Percentiles rank a stretch among this genome's conserved stretches.
Evolutionary conservation across 2,797 vertebrate species (phyloP).

Genomic region (Strix occidentalis): DNA sequence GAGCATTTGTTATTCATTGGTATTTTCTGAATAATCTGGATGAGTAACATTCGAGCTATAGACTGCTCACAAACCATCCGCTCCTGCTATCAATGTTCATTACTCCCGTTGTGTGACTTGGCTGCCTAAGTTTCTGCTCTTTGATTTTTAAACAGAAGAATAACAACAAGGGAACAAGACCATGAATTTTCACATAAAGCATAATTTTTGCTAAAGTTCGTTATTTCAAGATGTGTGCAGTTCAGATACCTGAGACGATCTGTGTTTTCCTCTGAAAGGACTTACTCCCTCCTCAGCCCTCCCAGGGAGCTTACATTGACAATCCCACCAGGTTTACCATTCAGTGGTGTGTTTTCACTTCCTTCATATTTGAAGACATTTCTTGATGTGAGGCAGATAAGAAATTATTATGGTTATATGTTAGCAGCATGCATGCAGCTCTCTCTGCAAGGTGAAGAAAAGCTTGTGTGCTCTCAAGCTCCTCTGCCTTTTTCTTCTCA

Average conservation of each 20-base stretch:
- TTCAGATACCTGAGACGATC: neutral
- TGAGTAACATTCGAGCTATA: slow-evolving; percentile 3
- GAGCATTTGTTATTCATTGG: slow-evolving; percentile 31
- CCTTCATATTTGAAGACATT: neutral
- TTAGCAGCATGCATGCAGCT: neutral
- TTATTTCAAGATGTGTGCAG: neutral
- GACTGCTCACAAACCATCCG: neutral
- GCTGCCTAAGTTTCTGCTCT: neutral
- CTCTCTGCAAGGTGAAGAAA: slow-evolving; percentile 3
- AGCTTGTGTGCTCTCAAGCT: neutral
- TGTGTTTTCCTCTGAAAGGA: neutral
- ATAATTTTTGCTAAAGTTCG: neutral
- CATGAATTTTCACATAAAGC: neutral
- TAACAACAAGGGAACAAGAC: neutral
- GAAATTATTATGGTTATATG: neutral
- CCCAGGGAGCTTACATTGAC: neutral
- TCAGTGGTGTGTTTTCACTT: neutral
- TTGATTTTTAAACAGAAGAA: slow-evolving; percentile 22
- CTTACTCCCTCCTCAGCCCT: accelerated
- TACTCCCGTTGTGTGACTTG: slow-evolving; percentile 12
- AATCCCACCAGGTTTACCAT: neutral
- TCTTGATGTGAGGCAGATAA: neutral
- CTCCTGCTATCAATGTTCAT: slow-evolving; percentile 3
- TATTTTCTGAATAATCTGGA: slow-evolving; percentile 35
- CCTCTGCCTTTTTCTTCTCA: slow-evolving; percentile 10